phyloP scores from a whole-genome alignment of 2,888 invertebrate genomes.

The Gastrophysa polygoni region DNA sequence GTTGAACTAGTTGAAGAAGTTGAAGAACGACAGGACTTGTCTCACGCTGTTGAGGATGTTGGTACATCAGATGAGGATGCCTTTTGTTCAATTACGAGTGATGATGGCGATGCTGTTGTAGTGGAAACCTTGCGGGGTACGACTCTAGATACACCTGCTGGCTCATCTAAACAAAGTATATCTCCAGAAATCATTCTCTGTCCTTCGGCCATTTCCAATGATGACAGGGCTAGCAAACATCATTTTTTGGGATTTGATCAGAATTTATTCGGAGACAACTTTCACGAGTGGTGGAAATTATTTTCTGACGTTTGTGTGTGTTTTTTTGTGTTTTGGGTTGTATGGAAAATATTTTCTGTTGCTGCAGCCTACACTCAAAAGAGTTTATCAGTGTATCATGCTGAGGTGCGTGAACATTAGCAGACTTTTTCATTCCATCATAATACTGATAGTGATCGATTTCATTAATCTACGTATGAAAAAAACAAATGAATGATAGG shows the following conservation, averaged over 20 bases:
- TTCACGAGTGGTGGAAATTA: not conserved
- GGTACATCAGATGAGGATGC: not conserved
- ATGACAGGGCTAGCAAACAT: not conserved
- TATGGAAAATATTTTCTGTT: not conserved
- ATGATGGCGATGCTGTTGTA: not conserved
- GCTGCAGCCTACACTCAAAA: not conserved
- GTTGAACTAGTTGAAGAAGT: not conserved
- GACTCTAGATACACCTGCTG: not conserved
- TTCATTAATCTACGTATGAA: too few species aligned
- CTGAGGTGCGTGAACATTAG: not conserved
- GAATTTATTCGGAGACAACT: not conserved
- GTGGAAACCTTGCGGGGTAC: not conserved
- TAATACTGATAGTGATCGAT: too few species aligned
- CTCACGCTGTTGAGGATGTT: not conserved
- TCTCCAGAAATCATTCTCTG: not conserved
- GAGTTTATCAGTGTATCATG: not conserved
- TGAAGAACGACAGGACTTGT: not conserved
- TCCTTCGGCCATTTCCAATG: not conserved
- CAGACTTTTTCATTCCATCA: not conserved
- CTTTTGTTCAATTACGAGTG: not conserved
- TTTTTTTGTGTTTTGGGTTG: not conserved
- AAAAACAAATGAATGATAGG: too few species aligned
- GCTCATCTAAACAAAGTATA: not conserved
- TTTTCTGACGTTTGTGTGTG: not conserved
- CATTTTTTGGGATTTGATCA: not conserved